phyloP scores from a whole-genome alignment of 2,888 invertebrate genomes.

The Epiperipatus broadwayi region DNA sequence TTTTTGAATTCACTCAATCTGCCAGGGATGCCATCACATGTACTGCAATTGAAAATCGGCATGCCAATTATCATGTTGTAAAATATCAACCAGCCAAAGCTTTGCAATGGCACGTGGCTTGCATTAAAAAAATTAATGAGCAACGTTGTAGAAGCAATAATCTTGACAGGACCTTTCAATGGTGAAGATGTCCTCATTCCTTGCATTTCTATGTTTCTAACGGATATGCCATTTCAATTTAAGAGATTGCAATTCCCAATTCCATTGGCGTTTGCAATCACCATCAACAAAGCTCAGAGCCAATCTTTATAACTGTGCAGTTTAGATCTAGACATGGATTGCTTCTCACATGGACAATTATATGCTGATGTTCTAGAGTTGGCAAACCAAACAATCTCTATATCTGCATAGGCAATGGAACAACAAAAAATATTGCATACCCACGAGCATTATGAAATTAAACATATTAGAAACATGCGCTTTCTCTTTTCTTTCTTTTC shows the following conservation, averaged over 20 bases:
- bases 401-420: no score
- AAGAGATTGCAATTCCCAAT: conserved; percentile 18
- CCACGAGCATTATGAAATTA: no score
- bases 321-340: conserved; percentile 12
- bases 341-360: no score
- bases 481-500: no score
- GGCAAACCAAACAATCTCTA: no score
- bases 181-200: conserved; percentile 18
- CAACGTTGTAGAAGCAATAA: conserved; percentile 18
- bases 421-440: no score
- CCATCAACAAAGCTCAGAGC: conserved; percentile 17
- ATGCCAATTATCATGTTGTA: conserved; percentile 18
- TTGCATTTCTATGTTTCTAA: conserved; percentile 17
- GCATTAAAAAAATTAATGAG: conserved; percentile 16
- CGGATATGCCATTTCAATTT: conserved; percentile 16
- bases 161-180: conserved; percentile 15
- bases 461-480: no score
- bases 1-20: conserved; percentile 18
- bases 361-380: no score
- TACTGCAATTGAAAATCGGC: conserved; percentile 19
- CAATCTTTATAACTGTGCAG: conserved; percentile 16
- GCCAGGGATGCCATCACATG: conserved; percentile 18
- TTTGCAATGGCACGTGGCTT: conserved; percentile 21
- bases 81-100: conserved; percentile 19
- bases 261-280: conserved; percentile 16